phyloP scores from a whole-genome alignment of 2,797 vertebrate species.

The Chaenodraco wilsoni region DNA sequence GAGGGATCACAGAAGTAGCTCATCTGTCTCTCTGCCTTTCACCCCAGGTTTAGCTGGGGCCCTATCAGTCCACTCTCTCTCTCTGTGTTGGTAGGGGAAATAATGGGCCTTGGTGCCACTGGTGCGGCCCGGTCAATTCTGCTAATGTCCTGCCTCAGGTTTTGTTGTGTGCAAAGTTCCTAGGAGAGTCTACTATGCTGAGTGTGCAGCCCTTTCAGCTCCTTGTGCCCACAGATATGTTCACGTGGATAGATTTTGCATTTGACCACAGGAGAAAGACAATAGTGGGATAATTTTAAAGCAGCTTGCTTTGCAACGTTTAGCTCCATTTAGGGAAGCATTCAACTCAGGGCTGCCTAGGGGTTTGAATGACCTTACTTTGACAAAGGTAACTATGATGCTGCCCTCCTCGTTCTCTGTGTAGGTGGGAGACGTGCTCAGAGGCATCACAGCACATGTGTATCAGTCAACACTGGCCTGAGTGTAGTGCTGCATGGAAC shows the following conservation, averaged over 20 bases:
- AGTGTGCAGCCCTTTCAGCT: not conserved
- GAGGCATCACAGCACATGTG: not conserved
- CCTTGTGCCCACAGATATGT: not conserved
- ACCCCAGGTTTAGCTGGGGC: not conserved
- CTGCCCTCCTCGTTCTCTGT: not conserved
- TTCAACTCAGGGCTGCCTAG: not conserved
- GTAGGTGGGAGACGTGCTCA: not conserved
- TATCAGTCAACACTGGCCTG: not conserved
- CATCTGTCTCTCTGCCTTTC: not conserved
- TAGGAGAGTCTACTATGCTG: too few species aligned
- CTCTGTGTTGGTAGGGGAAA: not conserved
- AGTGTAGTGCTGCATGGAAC: not conserved
- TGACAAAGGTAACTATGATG: not conserved
- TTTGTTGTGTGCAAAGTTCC: too few species aligned
- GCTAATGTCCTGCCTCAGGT: not conserved
- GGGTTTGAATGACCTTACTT: not conserved
- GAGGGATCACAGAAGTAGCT: not conserved
- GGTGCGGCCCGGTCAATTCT: not conserved
- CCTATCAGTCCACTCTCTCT: not conserved
- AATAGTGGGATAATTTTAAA: not conserved
- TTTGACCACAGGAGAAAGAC: not conserved
- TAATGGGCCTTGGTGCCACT: not conserved
- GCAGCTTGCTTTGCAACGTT: not conserved
- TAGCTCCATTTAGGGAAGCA: constrained; percentile 1
- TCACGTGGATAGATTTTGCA: too few species aligned